Percentiles rank a stretch among this genome's conserved stretches.
phyloP scores from a whole-genome alignment of 2,888 invertebrate species.

The Agrotis exclamationis region DNA sequence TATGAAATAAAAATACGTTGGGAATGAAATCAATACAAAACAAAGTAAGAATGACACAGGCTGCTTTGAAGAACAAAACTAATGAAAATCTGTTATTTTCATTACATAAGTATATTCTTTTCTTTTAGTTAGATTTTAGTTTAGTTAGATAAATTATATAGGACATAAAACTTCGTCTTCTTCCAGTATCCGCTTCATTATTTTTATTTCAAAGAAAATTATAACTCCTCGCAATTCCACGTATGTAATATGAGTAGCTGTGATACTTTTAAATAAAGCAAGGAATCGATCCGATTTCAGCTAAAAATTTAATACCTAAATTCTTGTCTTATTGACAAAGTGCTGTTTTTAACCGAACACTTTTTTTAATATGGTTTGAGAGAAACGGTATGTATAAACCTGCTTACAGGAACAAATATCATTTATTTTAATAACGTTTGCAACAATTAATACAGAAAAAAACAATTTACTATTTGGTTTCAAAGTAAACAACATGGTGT shows the following conservation, averaged over 20 bases:
- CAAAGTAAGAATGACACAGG: not conserved
- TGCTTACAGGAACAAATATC: no score
- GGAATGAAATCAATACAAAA: constrained; percentile 7
- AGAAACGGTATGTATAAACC: no score
- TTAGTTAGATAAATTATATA: not conserved
- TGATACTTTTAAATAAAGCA: constrained; percentile 11
- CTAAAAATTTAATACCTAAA: no score
- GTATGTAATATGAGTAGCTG: no score
- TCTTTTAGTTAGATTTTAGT: constrained; percentile 11
- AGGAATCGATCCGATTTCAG: not conserved
- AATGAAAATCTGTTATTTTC: constrained; percentile 6
- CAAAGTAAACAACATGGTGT: no score
- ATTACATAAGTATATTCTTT: not conserved
- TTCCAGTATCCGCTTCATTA: not conserved
- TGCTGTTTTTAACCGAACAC: no score
- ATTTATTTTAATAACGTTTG: not conserved
- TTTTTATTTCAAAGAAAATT: not conserved
- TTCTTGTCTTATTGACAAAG: no score
- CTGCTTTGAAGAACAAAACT: not conserved
- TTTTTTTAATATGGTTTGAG: no score
- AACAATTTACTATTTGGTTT: no score
- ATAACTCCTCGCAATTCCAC: not conserved
- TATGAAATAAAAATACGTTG: constrained; percentile 19
- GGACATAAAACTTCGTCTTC: no score
- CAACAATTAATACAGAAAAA: not conserved